Base-by-base conservation (phyloP, 1,140 invertebrate genomes). In the Ylistrum balloti region DNA sequence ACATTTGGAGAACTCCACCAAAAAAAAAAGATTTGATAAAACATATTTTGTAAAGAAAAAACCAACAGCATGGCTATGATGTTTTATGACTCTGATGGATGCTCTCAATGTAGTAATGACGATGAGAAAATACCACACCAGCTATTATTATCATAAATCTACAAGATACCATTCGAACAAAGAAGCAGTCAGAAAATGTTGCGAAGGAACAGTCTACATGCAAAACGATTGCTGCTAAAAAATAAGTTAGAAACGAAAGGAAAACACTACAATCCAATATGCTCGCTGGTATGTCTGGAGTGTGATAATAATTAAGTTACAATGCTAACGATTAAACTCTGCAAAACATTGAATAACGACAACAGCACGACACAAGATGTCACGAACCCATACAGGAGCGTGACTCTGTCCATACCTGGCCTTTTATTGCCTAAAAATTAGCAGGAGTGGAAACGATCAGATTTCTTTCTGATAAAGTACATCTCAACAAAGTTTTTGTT, bases 401-500 rank as follows among this genome's bases (percentile, higher is more conserved):
- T 28, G 22, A 2, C 13, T 28, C 56, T 74, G 56, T 74, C 56
- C 56, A 74, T 74, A 74, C 56, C 56, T 74, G 56, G 56, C 56
- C 56, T 74, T 74, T 74, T 74, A 74, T 74, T 28, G 56, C 56
- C 56, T 74, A 74, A 74, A 45, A 74, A 74, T 74, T 28, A 74
- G 56, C 56, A 74, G 56, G 56, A 2, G 13, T 17, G 56, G 22
- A 74, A 74, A 74, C 22, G 56, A 28, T 74, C 56, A 74, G 56
- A n/a, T n/a, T 17, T n/a, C 15, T 28, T n/a, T 74, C n/a, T 74
- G 9, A 74, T n/a, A 28, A 22, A 13, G 13, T 38, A 28, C 28
- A 28, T 74, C 13, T 28, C n/a, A 28, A 74, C 5, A 74, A 28
- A 17, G 20, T 13, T 38, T 7, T n/a, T 7, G 56, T 74, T 74